Evolutionary conservation across 2,797 vertebrate genomes (phyloP), one percentile per base, ranked within the genome.

Genomic region (Epinephelus malabaricus): DNA sequence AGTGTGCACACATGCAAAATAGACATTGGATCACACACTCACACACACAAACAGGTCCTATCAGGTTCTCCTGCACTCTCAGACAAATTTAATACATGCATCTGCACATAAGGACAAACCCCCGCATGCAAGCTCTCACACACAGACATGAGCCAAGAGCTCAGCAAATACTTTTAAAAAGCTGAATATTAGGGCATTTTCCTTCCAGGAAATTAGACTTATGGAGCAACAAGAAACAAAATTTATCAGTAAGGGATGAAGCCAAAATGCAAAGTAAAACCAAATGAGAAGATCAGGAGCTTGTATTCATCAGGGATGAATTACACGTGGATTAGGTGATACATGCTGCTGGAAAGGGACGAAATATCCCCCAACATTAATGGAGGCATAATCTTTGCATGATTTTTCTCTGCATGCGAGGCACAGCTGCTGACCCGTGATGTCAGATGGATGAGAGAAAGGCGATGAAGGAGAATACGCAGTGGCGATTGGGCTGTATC

Each of bases 231-330:
- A 73, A 72, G 67, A 83, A 78, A 65, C 45, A 58, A 70, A 67
- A 80, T 83, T 23, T 70, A 87, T 89, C 76, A 77, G 67, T 6
- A 13, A 72, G 23, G 9, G 25, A 64, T 38, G 49, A 58, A 77
- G 86, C 76, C 87, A 89, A 86, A 84, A 63, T 25, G 58, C 68
- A 83, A 82, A 89, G 72, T 76, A 45, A 82, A 89, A 87, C 58
- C 75, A 83, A 80, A 84, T 60, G 61, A 79, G 60, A 73, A 40
- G 73, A 86, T 83, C 82, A 73, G 66, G 81, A 85, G 66, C 43
- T 87, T 71, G 73, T 58, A 53, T 71, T 89, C 83, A 81, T 85
- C 79, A 58, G 69, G 49, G 60, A 80, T 80, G 63, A 72, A 80
- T 86, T 78, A 81, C 25, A 75, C 18, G 46, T 74, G 55, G 50